A percentile compares a stretch with the other conserved stretches of the same genome.
Evolutionary conservation across 2,113 vertebrate species (phyloP).

Genomic region (Cryptoleucopteryx plumbea): DNA sequence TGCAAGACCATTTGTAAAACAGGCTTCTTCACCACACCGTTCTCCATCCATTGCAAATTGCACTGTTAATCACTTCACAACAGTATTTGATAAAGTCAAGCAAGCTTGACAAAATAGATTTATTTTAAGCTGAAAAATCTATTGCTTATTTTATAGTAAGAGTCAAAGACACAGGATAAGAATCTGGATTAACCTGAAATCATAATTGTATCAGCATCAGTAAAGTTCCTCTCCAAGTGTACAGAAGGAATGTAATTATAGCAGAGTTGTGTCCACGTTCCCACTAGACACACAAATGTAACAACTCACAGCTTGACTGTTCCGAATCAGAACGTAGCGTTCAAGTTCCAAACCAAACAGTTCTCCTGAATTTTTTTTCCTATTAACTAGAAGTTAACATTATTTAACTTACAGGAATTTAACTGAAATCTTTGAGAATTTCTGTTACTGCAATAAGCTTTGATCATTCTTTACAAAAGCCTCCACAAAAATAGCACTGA

Average conservation of each 20-base stretch:
- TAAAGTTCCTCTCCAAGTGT: neutral
- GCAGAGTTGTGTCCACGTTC: neutral
- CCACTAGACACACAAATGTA: neutral
- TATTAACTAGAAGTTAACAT: neutral
- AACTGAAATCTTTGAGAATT: neutral
- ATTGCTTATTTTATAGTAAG: neutral
- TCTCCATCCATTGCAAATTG: constrained; percentile 42
- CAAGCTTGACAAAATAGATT: constrained; percentile 50
- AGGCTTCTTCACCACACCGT: neutral
- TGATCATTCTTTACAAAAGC: neutral
- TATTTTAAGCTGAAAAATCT: neutral
- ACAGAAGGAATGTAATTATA: neutral
- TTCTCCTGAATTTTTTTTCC: neutral
- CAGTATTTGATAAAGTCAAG: constrained; percentile 66
- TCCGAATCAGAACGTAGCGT: neutral
- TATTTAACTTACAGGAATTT: neutral
- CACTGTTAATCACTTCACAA: constrained; percentile 58
- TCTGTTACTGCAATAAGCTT: neutral
- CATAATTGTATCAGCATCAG: constrained; percentile 36
- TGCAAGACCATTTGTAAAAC: neutral
- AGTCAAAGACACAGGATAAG: constrained; percentile 43
- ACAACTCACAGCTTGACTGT: neutral
- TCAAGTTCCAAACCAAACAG: neutral
- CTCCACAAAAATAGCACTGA: neutral
- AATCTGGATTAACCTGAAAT: constrained; percentile 63